phyloP scores from a whole-genome alignment of 35 echinoderm and acorn worm genomes.

The Holothuria glaberrima region DNA sequence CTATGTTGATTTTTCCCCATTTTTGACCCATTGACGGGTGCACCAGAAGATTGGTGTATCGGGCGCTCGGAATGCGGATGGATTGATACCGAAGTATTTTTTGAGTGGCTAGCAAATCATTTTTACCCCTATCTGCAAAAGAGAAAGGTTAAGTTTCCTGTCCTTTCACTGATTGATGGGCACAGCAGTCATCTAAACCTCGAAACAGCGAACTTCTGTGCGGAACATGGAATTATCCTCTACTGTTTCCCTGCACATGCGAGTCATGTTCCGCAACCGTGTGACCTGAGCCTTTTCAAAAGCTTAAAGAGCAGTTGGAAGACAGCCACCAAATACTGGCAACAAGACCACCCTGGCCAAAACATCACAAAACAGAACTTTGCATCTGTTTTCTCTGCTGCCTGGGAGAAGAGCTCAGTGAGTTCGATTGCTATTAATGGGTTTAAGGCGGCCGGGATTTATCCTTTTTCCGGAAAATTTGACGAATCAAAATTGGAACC shows the following conservation, averaged over 20 bases:
- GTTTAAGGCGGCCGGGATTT: too few species aligned
- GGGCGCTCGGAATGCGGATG: not conserved
- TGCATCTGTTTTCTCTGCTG: too few species aligned
- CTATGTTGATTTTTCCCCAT: not conserved
- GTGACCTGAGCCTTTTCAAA: not conserved
- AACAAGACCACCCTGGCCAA: too few species aligned
- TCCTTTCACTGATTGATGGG: not conserved
- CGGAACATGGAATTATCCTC: not conserved
- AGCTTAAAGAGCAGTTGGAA: not conserved
- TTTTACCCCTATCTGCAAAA: not conserved
- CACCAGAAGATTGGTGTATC: not conserved
- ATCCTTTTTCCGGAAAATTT: too few species aligned
- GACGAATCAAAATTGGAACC: too few species aligned
- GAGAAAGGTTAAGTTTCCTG: not conserved
- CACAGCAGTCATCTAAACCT: not conserved
- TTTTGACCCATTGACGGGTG: not conserved
- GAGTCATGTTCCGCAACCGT: constrained; percentile 45
- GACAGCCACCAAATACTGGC: too few species aligned
- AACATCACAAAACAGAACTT: too few species aligned
- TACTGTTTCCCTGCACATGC: not conserved
- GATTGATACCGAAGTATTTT: not conserved
- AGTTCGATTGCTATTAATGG: too few species aligned
- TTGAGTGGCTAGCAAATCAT: not conserved
- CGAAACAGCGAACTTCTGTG: not conserved
- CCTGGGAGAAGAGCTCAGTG: too few species aligned